phyloP scores from a whole-genome alignment of 1,140 invertebrate genomes.

The Scaptomyza pallida region DNA sequence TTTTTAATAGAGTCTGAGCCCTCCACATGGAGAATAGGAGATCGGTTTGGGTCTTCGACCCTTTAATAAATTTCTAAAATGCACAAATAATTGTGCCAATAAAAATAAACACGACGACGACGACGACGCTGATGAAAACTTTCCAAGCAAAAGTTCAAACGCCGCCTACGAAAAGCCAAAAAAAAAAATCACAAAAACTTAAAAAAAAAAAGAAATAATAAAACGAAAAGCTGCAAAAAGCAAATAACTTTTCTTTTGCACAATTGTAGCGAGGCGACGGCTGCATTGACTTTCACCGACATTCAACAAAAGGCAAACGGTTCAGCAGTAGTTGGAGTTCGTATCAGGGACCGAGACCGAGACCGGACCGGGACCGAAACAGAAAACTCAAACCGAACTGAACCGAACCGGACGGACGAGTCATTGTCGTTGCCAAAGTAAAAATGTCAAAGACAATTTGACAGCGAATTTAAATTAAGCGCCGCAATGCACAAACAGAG shows the following conservation, averaged over 20 bases:
- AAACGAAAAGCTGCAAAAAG: slow-evolving; percentile 65
- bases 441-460: slow-evolving; percentile 78
- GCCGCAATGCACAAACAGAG: slow-evolving; percentile 8
- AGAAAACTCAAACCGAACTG: slow-evolving; percentile 1
- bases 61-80: slow-evolving; percentile 80
- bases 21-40: slow-evolving; percentile 1
- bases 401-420: slow-evolving; percentile 24
- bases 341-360: slow-evolving; percentile 22
- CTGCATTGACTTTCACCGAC: slow-evolving; percentile 78
- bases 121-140: slow-evolving; percentile 53
- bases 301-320: slow-evolving; percentile 48
- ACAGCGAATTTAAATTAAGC: slow-evolving; percentile 63
- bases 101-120: slow-evolving; percentile 76
- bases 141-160: slow-evolving; percentile 76
- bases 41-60: slow-evolving; percentile 59
- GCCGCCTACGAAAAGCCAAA: slow-evolving; percentile 69
- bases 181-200: slow-evolving; percentile 27
- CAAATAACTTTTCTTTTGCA: slow-evolving; percentile 80
- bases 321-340: slow-evolving; percentile 9
- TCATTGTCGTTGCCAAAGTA: slow-evolving; percentile 52
- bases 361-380: background rate
- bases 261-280: slow-evolving; percentile 72
- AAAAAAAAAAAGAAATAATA: slow-evolving; percentile 50
- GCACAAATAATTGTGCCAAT: slow-evolving; percentile 83
- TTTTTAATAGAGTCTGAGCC: slow-evolving; percentile 41